A percentile compares a stretch with the other conserved stretches of the same genome.
Conservation (phyloP, 2,888 invertebrate species). For the Caenorhabditis drosophilae region DNA sequence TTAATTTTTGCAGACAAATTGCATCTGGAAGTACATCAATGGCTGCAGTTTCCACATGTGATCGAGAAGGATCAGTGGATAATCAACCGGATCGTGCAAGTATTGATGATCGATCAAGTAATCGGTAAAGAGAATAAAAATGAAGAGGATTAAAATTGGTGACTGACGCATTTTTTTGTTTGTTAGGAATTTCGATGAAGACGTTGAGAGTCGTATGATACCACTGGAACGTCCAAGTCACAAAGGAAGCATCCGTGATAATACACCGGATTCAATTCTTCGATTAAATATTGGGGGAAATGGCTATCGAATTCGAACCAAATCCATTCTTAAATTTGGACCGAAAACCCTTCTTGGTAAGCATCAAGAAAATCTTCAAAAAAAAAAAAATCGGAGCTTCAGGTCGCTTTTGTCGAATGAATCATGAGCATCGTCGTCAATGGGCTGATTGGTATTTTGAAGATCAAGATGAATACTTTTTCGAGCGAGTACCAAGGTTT, state of each 20-base stretch:
- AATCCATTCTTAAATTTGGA: constrained; percentile 63
- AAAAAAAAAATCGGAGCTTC: constrained; percentile 1
- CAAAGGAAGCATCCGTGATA: constrained; percentile 45
- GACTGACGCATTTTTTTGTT: too few species aligned
- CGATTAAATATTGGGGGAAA: constrained; percentile 66
- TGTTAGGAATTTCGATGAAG: constrained; percentile 45
- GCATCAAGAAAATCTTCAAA: not conserved
- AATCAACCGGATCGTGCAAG: constrained; percentile 27
- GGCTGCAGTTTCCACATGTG: constrained; percentile 26
- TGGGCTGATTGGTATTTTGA: constrained; percentile 68
- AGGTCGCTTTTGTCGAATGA: constrained; percentile 62
- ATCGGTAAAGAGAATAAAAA: too few species aligned
- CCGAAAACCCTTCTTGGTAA: constrained; percentile 58
- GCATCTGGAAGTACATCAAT: constrained; percentile 45
- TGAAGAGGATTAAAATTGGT: too few species aligned
- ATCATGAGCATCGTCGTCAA: constrained; percentile 64
- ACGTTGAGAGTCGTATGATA: constrained; percentile 54
- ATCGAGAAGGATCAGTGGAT: constrained; percentile 31
- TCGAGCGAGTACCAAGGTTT: constrained; percentile 65
- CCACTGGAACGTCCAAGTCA: constrained; percentile 49
- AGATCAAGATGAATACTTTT: constrained; percentile 65
- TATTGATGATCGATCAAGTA: constrained; percentile 31
- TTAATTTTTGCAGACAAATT: constrained; percentile 36
- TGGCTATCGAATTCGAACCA: constrained; percentile 62
- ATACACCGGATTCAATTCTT: constrained; percentile 60